Percentiles rank a stretch among this genome's conserved stretches.
Evolutionary conservation across 2,888 invertebrate genomes (phyloP).

Genomic region (Drosophila lutescens): DNA sequence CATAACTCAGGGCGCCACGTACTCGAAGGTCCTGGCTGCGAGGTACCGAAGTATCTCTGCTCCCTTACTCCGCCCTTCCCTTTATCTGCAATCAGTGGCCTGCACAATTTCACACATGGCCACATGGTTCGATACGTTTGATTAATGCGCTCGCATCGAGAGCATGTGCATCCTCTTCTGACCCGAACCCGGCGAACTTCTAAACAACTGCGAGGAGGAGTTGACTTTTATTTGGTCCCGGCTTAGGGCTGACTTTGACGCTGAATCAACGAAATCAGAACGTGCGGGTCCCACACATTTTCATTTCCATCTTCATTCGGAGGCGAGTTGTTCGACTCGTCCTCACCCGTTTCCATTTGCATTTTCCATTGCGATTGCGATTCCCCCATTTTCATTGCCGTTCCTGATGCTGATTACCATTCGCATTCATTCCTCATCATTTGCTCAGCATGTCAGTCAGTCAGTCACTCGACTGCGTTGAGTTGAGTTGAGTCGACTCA

Average conservation of each 20-base stretch:
- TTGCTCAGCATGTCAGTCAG: conserved; percentile 72
- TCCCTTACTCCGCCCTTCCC: neutral
- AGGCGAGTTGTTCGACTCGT: neutral
- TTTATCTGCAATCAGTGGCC: conserved; percentile 69
- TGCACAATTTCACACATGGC: conserved; percentile 71
- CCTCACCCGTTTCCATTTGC: conserved; percentile 47
- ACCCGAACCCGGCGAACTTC: conserved; percentile 19
- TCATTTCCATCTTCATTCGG: conserved; percentile 31
- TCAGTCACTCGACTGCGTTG: conserved; percentile 19
- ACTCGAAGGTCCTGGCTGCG: conserved; percentile 27
- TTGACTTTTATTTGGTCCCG: conserved; percentile 44
- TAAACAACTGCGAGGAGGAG: conserved; percentile 44
- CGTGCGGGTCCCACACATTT: conserved; percentile 64
- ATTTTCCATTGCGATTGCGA: conserved; percentile 57
- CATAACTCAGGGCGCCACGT: conserved; percentile 73
- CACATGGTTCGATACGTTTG: conserved; percentile 66
- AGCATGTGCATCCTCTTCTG: conserved; percentile 18
- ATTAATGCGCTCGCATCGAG: conserved; percentile 64
- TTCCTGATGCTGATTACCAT: conserved; percentile 76
- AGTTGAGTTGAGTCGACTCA: conserved; percentile 21
- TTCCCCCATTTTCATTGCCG: conserved; percentile 52
- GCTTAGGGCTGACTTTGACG: conserved; percentile 39
- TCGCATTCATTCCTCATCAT: conserved; percentile 79
- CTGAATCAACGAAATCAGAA: conserved; percentile 68
- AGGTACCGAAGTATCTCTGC: conserved; percentile 1